These are phyloP conservation scores for Kryptolebias ocellatus DNA, from an alignment of 2,797 vertebrate genomes.

Conservation along the genomic window DNA sequence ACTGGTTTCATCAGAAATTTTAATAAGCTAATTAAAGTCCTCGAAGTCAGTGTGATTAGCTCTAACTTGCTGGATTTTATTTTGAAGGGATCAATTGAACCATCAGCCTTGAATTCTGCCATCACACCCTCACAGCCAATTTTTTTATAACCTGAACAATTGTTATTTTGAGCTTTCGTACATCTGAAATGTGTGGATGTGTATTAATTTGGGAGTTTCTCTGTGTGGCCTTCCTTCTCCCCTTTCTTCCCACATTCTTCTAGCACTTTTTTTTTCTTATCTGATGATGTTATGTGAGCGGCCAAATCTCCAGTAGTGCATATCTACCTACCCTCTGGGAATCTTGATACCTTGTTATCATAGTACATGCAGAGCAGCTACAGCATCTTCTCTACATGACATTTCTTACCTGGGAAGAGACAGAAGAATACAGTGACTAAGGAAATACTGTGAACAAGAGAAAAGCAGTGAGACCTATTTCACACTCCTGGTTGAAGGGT, in stretches of 20 bases:
- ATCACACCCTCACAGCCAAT: neutral
- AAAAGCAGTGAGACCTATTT: conserved; percentile 24
- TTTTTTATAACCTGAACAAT: no score
- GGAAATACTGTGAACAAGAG: conserved; percentile 15
- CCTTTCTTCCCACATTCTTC: conserved; percentile 5
- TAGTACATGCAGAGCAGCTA: conserved; percentile 56
- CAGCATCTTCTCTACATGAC: conserved; percentile 50
- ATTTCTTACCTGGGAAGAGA: conserved; percentile 40
- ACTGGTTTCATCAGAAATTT: conserved; percentile 9
- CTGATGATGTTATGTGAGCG: conserved; percentile 56
- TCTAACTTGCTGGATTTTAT: conserved; percentile 7
- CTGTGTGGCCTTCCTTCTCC: conserved; percentile 29
- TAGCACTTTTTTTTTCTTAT: conserved; percentile 37
- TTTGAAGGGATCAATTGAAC: conserved; percentile 3
- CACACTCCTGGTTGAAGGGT: conserved; percentile 40
- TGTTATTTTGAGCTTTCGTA: neutral
- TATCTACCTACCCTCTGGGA: conserved; percentile 51
- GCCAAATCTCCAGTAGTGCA: conserved; percentile 59
- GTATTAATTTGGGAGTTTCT: conserved; percentile 5
- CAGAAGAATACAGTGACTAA: conserved; percentile 20
- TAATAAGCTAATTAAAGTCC: conserved; percentile 21
- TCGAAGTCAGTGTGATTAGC: conserved; percentile 14
- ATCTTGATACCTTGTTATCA: conserved; percentile 68
- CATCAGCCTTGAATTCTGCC: conserved; percentile 11
- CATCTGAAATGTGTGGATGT: conserved; percentile 8